Evolutionary conservation across 2,797 vertebrate genomes (phyloP), one percentile per base, ranked within the genome.

Genomic region (Lepidocolaptes lacrymiger): DNA sequence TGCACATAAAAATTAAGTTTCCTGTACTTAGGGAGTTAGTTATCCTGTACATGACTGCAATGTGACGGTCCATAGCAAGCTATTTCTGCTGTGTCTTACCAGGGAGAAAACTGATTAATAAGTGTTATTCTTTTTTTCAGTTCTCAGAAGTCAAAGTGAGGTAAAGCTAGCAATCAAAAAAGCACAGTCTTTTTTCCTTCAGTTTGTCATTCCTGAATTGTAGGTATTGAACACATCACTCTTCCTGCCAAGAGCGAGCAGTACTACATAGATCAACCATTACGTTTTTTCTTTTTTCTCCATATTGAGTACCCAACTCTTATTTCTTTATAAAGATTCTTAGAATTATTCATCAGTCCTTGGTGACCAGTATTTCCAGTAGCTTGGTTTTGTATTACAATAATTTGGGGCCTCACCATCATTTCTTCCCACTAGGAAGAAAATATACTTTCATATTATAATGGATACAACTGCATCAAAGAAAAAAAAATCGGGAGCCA

Each of bases 1-100:
- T 96, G 75, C 78, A 85, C 24, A 76, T 20, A 85, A 89, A 78
- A 89, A 66, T 54, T 34, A 82, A 39, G 36, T 71, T 88, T 91
- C 62, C 51, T 87, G 43, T 72, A 85, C 37, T 87, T 69, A 68
- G 0, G 1, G 48, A 72, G 16, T 61, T 85, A 81, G 22, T 88
- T 68, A 94, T 44, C 15, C 34, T 55, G 26, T 39, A 69, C 0
- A 2, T 32, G 52, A 91, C 56, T 59, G 55, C 46, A 72, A 62
- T 68, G 48, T 54, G 12, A 66, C 41, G 37, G 30, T 32, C 23
- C 7, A 2, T 4, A 66, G 59, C 26, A 91, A 79, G 32, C 12
- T 85, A 61, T 46, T 72, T 75, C 37, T 54, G 19, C 41, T 39
- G 9, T n/a, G n/a, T 19, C 10, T 82, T 79, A 67, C 9, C 22